Evolutionary conservation across 2,797 vertebrate species (phyloP).

Genomic region (Labroides dimidiatus): DNA sequence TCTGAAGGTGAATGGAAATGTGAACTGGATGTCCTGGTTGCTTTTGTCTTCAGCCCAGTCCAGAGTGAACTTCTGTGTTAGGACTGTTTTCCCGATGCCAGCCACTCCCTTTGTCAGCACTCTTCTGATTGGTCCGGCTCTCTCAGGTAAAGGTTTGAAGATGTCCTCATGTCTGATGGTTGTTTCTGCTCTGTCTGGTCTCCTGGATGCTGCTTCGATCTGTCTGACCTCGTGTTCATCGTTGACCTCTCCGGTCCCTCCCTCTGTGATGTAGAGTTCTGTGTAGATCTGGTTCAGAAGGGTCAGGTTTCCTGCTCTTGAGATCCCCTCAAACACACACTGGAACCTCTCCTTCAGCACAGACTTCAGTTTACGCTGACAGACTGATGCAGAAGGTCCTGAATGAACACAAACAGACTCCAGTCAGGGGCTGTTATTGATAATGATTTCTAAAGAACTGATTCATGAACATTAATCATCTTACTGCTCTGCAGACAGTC

Average conservation of each 20-base stretch:
- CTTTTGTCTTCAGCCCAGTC: slow-evolving; percentile 4
- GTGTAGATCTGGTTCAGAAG: neutral
- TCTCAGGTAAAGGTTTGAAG: neutral
- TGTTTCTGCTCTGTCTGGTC: neutral
- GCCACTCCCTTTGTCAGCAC: neutral
- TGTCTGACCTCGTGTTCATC: neutral
- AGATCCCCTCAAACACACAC: neutral
- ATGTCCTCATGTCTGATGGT: neutral
- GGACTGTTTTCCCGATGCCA: neutral
- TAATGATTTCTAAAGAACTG: no score
- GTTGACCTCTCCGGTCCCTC: neutral
- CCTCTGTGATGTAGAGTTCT: neutral
- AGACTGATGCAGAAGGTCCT: neutral
- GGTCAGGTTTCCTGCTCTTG: neutral
- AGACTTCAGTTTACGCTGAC: neutral
- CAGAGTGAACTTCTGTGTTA: slow-evolving; percentile 1
- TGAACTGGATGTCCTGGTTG: neutral
- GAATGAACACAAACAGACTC: neutral
- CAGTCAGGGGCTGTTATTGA: no score
- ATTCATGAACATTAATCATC: neutral
- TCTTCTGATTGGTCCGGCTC: neutral
- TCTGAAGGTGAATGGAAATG: neutral
- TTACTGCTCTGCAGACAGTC: neutral
- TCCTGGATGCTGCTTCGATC: neutral
- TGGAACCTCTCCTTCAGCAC: neutral